Base-by-base conservation (phyloP, 2,888 invertebrate genomes). In the Eupeodes latifasciatus region DNA sequence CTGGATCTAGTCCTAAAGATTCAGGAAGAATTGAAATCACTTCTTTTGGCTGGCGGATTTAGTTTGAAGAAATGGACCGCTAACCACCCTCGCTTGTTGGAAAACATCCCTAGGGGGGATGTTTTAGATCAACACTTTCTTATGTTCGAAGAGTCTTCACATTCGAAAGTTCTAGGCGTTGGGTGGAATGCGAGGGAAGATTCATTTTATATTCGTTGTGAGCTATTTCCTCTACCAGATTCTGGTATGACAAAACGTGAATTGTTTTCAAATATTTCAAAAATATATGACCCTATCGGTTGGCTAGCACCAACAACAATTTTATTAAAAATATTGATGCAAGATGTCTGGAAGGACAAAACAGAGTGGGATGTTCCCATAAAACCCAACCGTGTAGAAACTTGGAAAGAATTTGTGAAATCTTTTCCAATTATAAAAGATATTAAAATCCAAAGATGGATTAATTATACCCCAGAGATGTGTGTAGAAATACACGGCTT, bases 221-320 rank as follows among this genome's bases (percentile, higher is more conserved):
- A 47, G 53, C 47, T 49, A 1, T 55, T 19, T 51, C 47, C 47
- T 12, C 19, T 19, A 1, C 11, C 16, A 40, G 4, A 36, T 11
- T 27, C 34, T 9, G 7, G 10, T 2, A 77, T 81, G 34, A 89
- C 84, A 0, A 89, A 89, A 59, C 75, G 86, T 11, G 79, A 86
- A 74, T 67, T 88, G 2, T 74, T 88, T 7, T 86, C 89, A 6
- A 64, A 57, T 5, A 90, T 89, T 10, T 76, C 89, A 2, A 89
- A 82, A 49, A 44, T 90, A 4, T 90, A 82, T 44, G 85, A 82
- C 69, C 86, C 83, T 27, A 69, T 81, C 27, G 27, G 83, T 19
- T 89, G 88, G 79, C 19, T 89, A 40, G 78, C 85, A 1, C 87
- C 87, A 5, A 64, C 81, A 5, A 79, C 83, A 10, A 57, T 89